Conservation (phyloP, 2,888 invertebrate genomes). For the Drosophila infuscata region DNA sequence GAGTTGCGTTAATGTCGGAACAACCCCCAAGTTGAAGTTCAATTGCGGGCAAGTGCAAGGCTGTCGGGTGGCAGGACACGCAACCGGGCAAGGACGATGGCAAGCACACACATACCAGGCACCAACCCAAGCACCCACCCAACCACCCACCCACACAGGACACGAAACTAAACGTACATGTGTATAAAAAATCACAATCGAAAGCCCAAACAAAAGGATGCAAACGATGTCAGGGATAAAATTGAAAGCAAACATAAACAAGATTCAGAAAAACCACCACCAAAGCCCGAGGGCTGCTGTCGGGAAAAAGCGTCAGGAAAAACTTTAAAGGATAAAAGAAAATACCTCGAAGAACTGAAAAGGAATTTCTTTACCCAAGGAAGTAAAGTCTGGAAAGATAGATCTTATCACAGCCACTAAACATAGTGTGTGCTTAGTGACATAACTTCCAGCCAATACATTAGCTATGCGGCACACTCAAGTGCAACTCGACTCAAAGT, state of each 20-base stretch:
- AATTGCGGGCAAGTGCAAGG: constrained; percentile 77
- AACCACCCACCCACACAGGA: constrained; percentile 13
- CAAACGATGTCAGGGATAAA: constrained; percentile 68
- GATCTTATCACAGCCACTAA: constrained; percentile 3
- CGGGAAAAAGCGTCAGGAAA: constrained; percentile 4
- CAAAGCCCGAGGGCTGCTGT: constrained; percentile 8
- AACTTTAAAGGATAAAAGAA: constrained; percentile 14
- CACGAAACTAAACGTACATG: constrained; percentile 15
- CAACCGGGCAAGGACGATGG: constrained; percentile 51
- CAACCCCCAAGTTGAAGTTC: constrained; percentile 71
- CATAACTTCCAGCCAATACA: constrained; percentile 26
- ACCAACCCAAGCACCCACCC: background rate
- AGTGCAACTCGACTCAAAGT: constrained; percentile 29
- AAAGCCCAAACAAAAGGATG: constrained; percentile 62
- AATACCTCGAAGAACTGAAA: background rate
- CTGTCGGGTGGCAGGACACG: constrained; percentile 47
- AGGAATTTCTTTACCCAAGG: constrained; percentile 6
- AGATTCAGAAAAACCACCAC: constrained; percentile 40
- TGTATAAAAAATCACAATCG: constrained; percentile 31
- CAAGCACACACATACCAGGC: background rate
- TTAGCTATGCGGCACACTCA: constrained; percentile 42
- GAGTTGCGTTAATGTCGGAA: constrained; percentile 4
- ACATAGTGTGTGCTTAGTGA: background rate
- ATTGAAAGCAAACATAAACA: constrained; percentile 71
- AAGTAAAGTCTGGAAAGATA: constrained; percentile 9